Percentiles rank a stretch among this genome's conserved stretches.
phyloP scores from a whole-genome alignment of 1,140 invertebrate species.

The Platorchestia sp. region DNA sequence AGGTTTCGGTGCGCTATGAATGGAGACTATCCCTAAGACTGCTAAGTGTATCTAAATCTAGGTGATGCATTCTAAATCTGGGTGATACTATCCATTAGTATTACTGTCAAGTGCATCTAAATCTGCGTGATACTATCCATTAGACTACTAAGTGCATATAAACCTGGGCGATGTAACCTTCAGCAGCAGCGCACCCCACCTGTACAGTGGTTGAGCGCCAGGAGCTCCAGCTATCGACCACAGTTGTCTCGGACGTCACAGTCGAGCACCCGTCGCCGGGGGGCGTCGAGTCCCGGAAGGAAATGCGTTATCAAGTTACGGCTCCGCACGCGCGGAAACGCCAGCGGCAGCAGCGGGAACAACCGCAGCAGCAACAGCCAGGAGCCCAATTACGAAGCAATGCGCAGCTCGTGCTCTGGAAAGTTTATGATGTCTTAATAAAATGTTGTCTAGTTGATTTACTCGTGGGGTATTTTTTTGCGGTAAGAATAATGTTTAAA shows the following conservation, averaged over 20 bases:
- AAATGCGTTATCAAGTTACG: constrained; percentile 42
- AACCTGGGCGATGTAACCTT: neutral
- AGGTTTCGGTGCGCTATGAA: too few species aligned
- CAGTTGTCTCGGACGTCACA: constrained; percentile 10
- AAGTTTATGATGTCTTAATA: neutral
- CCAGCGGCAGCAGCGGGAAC: neutral
- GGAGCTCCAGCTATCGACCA: neutral
- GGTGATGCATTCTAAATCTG: neutral
- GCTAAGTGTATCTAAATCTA: neutral
- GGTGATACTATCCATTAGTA: too few species aligned
- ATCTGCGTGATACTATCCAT: too few species aligned
- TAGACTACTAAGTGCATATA: neutral
- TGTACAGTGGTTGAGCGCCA: neutral
- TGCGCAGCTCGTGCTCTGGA: neutral
- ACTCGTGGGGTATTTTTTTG: neutral
- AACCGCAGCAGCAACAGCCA: neutral
- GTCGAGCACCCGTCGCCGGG: neutral
- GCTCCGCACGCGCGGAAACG: constrained; percentile 43
- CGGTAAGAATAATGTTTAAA: too few species aligned
- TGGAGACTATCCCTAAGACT: too few species aligned
- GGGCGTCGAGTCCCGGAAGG: neutral
- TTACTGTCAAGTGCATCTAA: too few species aligned
- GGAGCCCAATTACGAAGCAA: neutral
- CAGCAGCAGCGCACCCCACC: neutral
- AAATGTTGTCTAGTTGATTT: neutral